Conservation (phyloP, 2,888 invertebrate species). For the Lycia hirtaria region DNA sequence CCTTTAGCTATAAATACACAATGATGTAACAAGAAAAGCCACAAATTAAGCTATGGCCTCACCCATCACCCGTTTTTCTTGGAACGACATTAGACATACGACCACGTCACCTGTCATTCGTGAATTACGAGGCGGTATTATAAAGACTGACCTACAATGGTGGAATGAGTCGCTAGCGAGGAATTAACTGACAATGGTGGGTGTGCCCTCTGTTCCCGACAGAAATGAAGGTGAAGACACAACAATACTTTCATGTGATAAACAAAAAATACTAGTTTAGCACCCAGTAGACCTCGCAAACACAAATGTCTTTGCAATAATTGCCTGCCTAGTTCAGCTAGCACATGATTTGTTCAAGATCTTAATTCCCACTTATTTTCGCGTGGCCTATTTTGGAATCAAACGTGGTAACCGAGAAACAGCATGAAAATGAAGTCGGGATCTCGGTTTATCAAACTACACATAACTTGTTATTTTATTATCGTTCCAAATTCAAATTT, state of each 20-base stretch:
- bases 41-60: constrained; percentile 16
- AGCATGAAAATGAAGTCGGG: too few species aligned
- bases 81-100: constrained; percentile 40
- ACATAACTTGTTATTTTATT: too few species aligned
- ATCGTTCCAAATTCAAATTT: too few species aligned
- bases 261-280: constrained; percentile 11
- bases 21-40: background rate
- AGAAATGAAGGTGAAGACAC: constrained; percentile 78
- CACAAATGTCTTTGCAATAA: too few species aligned
- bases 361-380: too few species aligned
- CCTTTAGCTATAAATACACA: too few species aligned
- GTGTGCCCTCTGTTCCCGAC: constrained; percentile 57
- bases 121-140: constrained; percentile 47
- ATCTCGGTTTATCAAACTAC: too few species aligned
- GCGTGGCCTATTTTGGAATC: too few species aligned
- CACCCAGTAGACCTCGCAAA: too few species aligned
- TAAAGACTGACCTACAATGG: constrained; percentile 51
- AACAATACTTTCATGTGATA: constrained; percentile 42
- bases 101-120: constrained; percentile 39
- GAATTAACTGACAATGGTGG: constrained; percentile 67
- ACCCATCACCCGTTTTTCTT: constrained; percentile 20
- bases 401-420: too few species aligned
- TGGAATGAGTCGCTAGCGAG: constrained; percentile 64
- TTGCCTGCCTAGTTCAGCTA: too few species aligned
- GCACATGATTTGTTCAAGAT: too few species aligned